These are phyloP conservation scores for Agriopis marginaria DNA, from an alignment of 2,888 invertebrate genomes.

Conservation along the genomic window DNA sequence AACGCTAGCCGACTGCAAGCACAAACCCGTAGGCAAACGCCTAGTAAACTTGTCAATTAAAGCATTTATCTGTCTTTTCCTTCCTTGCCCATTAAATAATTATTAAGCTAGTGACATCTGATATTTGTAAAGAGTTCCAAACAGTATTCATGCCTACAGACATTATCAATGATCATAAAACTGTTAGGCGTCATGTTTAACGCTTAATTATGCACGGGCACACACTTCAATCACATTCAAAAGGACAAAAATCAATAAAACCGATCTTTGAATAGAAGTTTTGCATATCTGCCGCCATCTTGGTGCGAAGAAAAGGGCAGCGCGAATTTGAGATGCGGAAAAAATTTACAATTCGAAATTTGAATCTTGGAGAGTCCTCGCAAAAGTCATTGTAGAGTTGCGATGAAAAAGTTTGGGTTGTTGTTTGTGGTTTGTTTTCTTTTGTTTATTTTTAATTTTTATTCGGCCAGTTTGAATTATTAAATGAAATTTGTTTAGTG, in stretches of 20 bases:
- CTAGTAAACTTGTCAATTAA: no score
- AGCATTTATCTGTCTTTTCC: no score
- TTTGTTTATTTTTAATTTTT: no score
- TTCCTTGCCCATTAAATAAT: not conserved
- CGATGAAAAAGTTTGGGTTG: slow-evolving; percentile 4
- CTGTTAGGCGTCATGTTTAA: slow-evolving; percentile 24
- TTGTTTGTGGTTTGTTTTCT: slow-evolving; percentile 20
- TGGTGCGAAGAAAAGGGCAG: slow-evolving; percentile 43
- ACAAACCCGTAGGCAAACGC: no score
- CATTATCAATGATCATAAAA: slow-evolving; percentile 27
- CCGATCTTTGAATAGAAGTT: slow-evolving; percentile 35
- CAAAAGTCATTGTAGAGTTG: slow-evolving; percentile 11
- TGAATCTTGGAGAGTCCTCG: slow-evolving; percentile 41
- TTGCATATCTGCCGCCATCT: slow-evolving; percentile 50
- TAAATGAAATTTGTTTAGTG: no score
- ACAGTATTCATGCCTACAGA: not conserved
- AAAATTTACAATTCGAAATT: slow-evolving; percentile 48
- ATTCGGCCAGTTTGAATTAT: no score
- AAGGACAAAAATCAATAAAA: slow-evolving; percentile 47
- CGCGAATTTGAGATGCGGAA: slow-evolving; percentile 46
- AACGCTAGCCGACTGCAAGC: no score
- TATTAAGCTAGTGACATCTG: not conserved
- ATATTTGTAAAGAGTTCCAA: not conserved
- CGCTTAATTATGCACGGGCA: slow-evolving; percentile 43
- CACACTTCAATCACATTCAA: slow-evolving; percentile 35